These are phyloP conservation scores for Fopius arisanus DNA, from an alignment of 1,140 invertebrate genomes.

Conservation along the genomic window DNA sequence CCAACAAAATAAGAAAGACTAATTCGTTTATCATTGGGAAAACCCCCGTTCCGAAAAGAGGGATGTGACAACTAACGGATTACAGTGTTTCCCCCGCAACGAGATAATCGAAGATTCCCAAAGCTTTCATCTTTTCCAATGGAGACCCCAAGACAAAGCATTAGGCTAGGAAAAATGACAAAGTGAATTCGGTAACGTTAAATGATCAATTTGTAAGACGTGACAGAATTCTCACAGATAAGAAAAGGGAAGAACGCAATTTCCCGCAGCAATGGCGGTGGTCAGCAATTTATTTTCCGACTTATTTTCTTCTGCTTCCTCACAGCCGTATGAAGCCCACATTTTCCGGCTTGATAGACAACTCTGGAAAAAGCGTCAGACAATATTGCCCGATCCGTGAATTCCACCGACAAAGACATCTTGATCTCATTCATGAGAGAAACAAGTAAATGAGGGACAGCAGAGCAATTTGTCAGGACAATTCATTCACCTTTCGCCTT, in stretches of 20 bases:
- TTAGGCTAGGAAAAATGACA: not conserved
- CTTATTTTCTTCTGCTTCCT: not conserved
- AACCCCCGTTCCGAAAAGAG: too few species aligned
- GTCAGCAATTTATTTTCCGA: not conserved
- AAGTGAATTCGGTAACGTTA: not conserved
- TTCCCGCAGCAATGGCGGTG: not conserved
- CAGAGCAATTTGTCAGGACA: not conserved
- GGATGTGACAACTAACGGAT: too few species aligned
- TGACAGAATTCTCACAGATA: not conserved
- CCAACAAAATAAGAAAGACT: too few species aligned
- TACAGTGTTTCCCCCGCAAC: too few species aligned
- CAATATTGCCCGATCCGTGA: not conserved
- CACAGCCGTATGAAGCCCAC: not conserved
- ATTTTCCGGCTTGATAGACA: not conserved
- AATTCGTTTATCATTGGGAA: too few species aligned
- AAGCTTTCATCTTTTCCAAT: too few species aligned
- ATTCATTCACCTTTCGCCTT: not conserved
- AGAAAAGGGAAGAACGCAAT: not conserved
- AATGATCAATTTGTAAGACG: conserved; percentile 3
- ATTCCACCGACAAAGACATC: not conserved
- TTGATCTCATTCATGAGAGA: not conserved
- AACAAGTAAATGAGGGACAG: not conserved
- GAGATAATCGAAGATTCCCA: too few species aligned
- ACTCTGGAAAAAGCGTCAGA: not conserved
- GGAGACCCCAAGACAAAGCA: not conserved